A percentile compares a stretch with the other conserved stretches of the same genome.
Conservation (phyloP, 2,888 invertebrate species). For the Patella pellucida region DNA sequence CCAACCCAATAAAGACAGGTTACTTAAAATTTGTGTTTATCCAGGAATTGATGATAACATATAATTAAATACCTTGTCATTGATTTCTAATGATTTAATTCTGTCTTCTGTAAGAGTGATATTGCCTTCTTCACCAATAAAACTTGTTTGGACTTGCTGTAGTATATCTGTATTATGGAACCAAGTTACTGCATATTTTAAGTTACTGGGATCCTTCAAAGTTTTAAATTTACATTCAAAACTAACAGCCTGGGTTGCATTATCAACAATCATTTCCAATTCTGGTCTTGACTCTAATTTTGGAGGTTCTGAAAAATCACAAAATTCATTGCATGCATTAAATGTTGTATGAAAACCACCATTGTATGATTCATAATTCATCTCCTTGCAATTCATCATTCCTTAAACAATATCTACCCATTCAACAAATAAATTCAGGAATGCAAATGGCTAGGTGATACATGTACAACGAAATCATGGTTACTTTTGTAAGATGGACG, state of each 20-base stretch:
- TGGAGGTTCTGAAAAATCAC: conserved; percentile 35
- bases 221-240: conserved; percentile 37
- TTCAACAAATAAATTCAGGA: too few species aligned
- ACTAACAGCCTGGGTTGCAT: conserved; percentile 20
- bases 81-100: background rate
- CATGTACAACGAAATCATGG: too few species aligned
- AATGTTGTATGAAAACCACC: background rate
- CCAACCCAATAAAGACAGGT: too few species aligned
- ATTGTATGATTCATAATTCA: background rate
- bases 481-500: too few species aligned
- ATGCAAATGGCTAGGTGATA: too few species aligned
- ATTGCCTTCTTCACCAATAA: background rate
- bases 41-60: too few species aligned
- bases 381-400: too few species aligned
- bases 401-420: too few species aligned
- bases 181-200: conserved; percentile 41
- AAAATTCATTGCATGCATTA: background rate
- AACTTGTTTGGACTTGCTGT: background rate
- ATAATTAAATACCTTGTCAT: conserved; percentile 1
- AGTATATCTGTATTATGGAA: conserved; percentile 25
- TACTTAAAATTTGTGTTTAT: too few species aligned
- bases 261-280: conserved; percentile 29
- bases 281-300: conserved; percentile 35
- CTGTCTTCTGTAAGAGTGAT: background rate
- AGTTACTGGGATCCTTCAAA: conserved; percentile 25